Conservation (phyloP, 2,797 vertebrate species). For the Orientallactaga sibirica region DNA sequence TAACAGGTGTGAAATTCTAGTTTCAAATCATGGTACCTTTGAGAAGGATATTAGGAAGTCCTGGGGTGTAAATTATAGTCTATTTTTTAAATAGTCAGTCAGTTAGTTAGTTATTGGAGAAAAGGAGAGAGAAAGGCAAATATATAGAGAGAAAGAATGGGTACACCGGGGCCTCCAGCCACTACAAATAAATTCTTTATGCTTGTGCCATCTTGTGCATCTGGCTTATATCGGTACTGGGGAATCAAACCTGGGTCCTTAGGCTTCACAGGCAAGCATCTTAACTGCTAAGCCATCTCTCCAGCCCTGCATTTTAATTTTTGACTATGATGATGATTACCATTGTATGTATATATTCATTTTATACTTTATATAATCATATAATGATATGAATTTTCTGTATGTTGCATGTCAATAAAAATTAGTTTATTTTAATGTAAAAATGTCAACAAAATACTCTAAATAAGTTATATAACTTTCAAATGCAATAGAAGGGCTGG, state of each 20-base stretch:
- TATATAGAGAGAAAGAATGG: no score
- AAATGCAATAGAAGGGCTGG: neutral
- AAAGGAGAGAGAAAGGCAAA: no score
- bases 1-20: no score
- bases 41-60: neutral
- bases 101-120: no score
- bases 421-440: slow-evolving; percentile 48
- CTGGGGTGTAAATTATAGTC: neutral
- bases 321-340: neutral
- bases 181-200: no score
- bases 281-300: no score
- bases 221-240: no score
- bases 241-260: no score
- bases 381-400: slow-evolving; percentile 27
- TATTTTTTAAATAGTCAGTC: no score
- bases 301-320: neutral
- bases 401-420: neutral
- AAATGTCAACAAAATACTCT: slow-evolving; percentile 44
- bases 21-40: neutral
- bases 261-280: no score
- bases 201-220: no score
- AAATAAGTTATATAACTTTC: slow-evolving; percentile 43
- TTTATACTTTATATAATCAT: slow-evolving; percentile 16
- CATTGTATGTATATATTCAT: slow-evolving; percentile 2
- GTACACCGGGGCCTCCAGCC: no score